Conservation (phyloP, 2,797 vertebrate genomes). For the Neoniphon sammara region DNA sequence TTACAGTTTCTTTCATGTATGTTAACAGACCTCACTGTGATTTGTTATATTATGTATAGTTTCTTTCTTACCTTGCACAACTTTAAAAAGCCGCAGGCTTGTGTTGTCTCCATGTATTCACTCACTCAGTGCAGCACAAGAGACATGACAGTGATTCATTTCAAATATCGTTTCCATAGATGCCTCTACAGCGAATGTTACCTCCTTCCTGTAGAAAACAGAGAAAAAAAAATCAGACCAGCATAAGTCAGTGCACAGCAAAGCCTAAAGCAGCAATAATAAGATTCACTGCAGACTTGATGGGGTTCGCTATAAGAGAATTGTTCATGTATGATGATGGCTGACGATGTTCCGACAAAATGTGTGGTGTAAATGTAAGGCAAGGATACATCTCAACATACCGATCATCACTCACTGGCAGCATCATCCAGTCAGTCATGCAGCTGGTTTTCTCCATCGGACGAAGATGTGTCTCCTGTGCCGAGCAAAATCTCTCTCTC, state of each 20-base stretch:
- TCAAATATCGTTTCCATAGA: constrained; percentile 12
- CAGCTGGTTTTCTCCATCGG: background rate
- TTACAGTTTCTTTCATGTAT: no score
- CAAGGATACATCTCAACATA: background rate
- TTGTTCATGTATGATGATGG: background rate
- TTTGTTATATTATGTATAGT: no score
- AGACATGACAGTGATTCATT: constrained; percentile 1
- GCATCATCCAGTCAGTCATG: background rate
- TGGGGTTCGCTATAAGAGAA: background rate
- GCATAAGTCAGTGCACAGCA: background rate
- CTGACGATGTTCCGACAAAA: background rate
- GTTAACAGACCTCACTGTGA: no score
- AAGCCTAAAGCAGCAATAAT: background rate
- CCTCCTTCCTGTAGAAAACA: constrained; percentile 8
- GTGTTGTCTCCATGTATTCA: constrained; percentile 65
- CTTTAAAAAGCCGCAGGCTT: constrained; percentile 41
- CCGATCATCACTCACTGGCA: constrained; percentile 14
- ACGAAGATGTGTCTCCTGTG: background rate
- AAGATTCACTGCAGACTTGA: no score
- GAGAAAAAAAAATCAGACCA: no score
- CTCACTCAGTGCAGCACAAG: constrained; percentile 10
- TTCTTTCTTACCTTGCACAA: constrained; percentile 53
- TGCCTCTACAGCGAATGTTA: constrained; percentile 3
- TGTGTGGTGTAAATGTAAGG: constrained; percentile 5
- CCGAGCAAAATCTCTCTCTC: background rate